These are phyloP conservation scores for Ferdinandea cuprea DNA, from an alignment of 2,888 invertebrate species.

Conservation along the genomic window DNA sequence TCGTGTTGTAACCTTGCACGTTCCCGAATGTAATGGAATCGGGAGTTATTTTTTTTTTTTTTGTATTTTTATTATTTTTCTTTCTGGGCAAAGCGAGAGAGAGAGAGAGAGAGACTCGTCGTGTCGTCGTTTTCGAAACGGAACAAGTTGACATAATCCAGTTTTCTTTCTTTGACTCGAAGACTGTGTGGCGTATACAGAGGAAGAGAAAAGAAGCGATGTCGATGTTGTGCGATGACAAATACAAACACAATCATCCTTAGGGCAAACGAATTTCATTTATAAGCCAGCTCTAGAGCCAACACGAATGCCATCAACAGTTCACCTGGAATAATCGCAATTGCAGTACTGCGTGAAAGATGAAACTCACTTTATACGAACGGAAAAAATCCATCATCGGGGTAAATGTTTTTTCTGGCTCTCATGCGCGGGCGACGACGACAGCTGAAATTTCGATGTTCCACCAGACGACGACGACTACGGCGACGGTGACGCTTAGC, in stretches of 20 bases:
- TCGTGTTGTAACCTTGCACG: slow-evolving; percentile 11
- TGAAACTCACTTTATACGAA: slow-evolving; percentile 61
- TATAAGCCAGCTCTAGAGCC: slow-evolving; percentile 13
- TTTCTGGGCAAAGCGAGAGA: neutral
- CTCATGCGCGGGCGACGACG: neutral
- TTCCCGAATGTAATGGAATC: slow-evolving; percentile 1
- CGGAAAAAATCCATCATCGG: slow-evolving; percentile 68
- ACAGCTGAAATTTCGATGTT: neutral
- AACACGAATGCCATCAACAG: slow-evolving; percentile 33
- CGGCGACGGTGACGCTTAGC: slow-evolving; percentile 37
- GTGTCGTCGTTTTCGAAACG: slow-evolving; percentile 18
- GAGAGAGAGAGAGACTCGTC: neutral
- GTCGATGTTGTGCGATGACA: slow-evolving; percentile 47
- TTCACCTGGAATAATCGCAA: slow-evolving; percentile 60
- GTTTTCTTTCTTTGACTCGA: slow-evolving; percentile 20
- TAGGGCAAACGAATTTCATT: slow-evolving; percentile 31
- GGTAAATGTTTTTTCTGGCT: slow-evolving; percentile 46
- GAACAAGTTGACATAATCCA: slow-evolving; percentile 49
- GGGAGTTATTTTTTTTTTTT: slow-evolving; percentile 6
- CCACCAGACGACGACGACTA: slow-evolving; percentile 10
- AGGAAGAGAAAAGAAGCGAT: neutral
- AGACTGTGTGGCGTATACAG: neutral
- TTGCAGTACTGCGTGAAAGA: slow-evolving; percentile 65
- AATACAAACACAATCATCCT: slow-evolving; percentile 44
- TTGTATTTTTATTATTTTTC: slow-evolving; percentile 18